These are phyloP conservation scores for Dinocampus coccinellae DNA, from an alignment of 2,888 invertebrate species.

Conservation along the genomic window DNA sequence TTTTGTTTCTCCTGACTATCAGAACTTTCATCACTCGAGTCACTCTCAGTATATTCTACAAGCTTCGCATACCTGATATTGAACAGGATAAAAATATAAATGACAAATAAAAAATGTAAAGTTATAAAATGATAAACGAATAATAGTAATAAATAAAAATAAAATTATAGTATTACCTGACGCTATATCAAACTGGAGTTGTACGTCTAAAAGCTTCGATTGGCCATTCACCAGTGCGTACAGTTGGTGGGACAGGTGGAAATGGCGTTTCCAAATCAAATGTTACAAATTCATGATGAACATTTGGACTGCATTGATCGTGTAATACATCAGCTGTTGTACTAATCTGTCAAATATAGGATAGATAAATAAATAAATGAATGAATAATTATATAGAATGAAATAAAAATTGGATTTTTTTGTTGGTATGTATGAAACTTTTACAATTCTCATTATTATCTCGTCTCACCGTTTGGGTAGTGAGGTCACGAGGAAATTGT, in stretches of 20 bases:
- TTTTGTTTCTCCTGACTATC: constrained; percentile 45
- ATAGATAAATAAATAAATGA: background rate
- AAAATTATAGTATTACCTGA: constrained; percentile 54
- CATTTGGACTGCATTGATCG: constrained; percentile 70
- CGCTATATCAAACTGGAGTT: constrained; percentile 69
- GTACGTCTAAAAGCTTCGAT: constrained; percentile 68
- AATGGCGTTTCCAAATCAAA: constrained; percentile 76
- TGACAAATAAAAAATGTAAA: constrained; percentile 2
- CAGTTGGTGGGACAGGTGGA: constrained; percentile 66
- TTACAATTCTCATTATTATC: constrained; percentile 20
- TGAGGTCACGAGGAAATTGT: constrained; percentile 75
- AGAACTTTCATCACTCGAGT: constrained; percentile 51
- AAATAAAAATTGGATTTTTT: too few species aligned
- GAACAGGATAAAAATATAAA: constrained; percentile 6
- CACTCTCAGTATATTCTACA: constrained; percentile 51
- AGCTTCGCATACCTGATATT: constrained; percentile 61
- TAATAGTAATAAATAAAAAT: background rate
- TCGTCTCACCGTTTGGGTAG: constrained; percentile 74
- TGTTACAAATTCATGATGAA: constrained; percentile 78
- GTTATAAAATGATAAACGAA: background rate
- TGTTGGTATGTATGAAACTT: background rate
- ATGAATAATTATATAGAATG: too few species aligned
- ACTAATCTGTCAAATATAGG: constrained; percentile 69
- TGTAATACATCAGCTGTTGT: constrained; percentile 73
- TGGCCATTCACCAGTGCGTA: constrained; percentile 70